Evolutionary conservation across 1,140 invertebrate genomes (phyloP).

Genomic region (Amyelois transitella): DNA sequence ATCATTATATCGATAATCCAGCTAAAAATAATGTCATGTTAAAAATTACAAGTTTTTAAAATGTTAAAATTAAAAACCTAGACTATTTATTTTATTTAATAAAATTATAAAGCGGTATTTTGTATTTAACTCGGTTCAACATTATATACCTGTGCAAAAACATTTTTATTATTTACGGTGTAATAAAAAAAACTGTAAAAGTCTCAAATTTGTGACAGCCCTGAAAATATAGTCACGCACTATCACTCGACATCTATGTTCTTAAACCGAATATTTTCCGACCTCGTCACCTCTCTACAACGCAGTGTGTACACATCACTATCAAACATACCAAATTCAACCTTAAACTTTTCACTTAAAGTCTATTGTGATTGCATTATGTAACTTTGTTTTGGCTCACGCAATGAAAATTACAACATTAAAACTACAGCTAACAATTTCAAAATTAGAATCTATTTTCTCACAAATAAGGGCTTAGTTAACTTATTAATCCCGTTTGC

Average conservation of each 20-base stretch:
- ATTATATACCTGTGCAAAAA: too few relatives aligned
- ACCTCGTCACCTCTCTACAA: conserved; percentile 44
- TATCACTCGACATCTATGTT: conserved; percentile 53
- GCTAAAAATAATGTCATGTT: too few relatives aligned
- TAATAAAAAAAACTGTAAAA: background rate
- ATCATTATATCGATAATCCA: too few relatives aligned
- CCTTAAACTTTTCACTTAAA: conserved; percentile 8
- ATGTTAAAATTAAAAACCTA: too few relatives aligned
- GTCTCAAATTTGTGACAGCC: conserved; percentile 14
- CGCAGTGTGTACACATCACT: too few relatives aligned
- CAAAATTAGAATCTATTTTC: background rate
- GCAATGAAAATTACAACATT: background rate
- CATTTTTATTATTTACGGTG: background rate
- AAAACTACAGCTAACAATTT: background rate
- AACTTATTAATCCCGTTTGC: background rate
- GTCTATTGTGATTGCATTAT: background rate
- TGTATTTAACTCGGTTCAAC: too few relatives aligned
- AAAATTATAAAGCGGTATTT: too few relatives aligned
- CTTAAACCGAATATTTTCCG: conserved; percentile 51
- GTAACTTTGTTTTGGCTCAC: background rate
- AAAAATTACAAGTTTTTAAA: too few relatives aligned
- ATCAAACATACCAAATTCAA: conserved; percentile 6
- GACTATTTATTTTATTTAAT: too few relatives aligned
- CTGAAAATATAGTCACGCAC: conserved; percentile 33
- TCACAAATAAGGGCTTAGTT: background rate